Percentiles rank a stretch among this genome's conserved stretches.
Evolutionary conservation across 2,888 invertebrate genomes (phyloP).

Genomic region (Drosophila diplacantha): DNA sequence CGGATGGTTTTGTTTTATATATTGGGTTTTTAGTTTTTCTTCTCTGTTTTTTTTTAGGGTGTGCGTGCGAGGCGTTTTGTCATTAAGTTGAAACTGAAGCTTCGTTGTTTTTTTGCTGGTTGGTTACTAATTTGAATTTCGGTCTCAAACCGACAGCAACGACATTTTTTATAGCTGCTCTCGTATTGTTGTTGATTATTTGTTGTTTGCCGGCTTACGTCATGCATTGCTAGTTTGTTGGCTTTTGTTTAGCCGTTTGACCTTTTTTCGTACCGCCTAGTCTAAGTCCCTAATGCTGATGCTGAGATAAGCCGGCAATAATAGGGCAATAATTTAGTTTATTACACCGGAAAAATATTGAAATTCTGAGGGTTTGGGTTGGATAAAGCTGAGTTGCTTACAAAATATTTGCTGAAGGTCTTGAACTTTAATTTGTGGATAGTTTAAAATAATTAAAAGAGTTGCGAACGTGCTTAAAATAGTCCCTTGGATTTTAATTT

Average conservation of each 20-base stretch:
- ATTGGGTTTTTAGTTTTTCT: slow-evolving; percentile 22
- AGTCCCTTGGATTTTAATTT: not conserved
- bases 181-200: slow-evolving; percentile 39
- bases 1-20: slow-evolving; percentile 26
- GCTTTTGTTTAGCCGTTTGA: slow-evolving; percentile 38
- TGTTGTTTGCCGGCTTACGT: slow-evolving; percentile 44
- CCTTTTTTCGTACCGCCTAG: slow-evolving; percentile 28
- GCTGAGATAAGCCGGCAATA: slow-evolving; percentile 35
- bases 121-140: slow-evolving; percentile 48
- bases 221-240: slow-evolving; percentile 43
- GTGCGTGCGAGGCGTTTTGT: slow-evolving; percentile 47
- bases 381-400: not conserved
- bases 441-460: not conserved
- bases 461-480: not conserved
- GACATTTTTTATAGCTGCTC: slow-evolving; percentile 39
- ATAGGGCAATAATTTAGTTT: slow-evolving; percentile 20
- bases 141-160: slow-evolving; percentile 25
- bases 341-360: slow-evolving; percentile 11
- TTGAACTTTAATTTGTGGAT: not conserved
- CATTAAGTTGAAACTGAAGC: slow-evolving; percentile 43
- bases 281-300: slow-evolving; percentile 31
- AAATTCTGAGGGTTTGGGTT: not conserved
- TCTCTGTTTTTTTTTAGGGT: slow-evolving; percentile 30
- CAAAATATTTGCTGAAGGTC: not conserved
- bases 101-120: slow-evolving; percentile 5